Base-by-base conservation (phyloP, 2,888 invertebrate species). In the Paralinhomoeus sp. region DNA sequence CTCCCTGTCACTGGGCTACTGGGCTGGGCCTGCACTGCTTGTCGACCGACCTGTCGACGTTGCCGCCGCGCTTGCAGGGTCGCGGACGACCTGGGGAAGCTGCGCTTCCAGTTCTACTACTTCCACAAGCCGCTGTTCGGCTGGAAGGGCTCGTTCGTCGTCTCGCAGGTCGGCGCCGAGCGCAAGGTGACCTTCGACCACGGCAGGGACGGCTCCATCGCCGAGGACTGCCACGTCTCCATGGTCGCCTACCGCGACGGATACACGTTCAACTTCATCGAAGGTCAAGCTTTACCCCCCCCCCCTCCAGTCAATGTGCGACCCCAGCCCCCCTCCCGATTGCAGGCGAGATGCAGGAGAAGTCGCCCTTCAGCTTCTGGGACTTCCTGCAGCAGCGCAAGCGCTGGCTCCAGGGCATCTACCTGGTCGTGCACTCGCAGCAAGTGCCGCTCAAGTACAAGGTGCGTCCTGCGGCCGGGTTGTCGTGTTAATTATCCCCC, bases 101-200 rank as follows among this genome's bases (percentile, higher is more conserved):
- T 91, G 44, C 73, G 85, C 55, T 71, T 84, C 50, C 89, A 89
- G 64, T 85, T 91, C 61, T 77, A 78, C 57, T 70, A 81, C 65
- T 87, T 91, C 64, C 85, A 89, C 63, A 82, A 80, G 62, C 89
- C 91, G 20, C 69, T 87, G 45, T 87, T 91, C 65, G 85, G 87
- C 64, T 89, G 89, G 87, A 91, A 91, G 68, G 91, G 91, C 48
- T 89, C 89, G 37, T 91, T 80, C 67, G 89, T 91, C 51, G 87
- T 91, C 13, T 85, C 87, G 50, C 24, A 54, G 51, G 47, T 50
- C 50, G 74, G 74, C 55, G 83, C 85, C n/a, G 87, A 89, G 64
- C 75, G 77, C 52, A 73, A 75, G 51, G 87, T 91, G 1, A 81
- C 84, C 1, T 91, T 85, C 67, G 87, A 91, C 67, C 87, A 91